A percentile compares a stretch with the other conserved stretches of the same genome.
Evolutionary conservation across 2,113 vertebrate genomes (phyloP).

Genomic region (Ictalurus furcatus): DNA sequence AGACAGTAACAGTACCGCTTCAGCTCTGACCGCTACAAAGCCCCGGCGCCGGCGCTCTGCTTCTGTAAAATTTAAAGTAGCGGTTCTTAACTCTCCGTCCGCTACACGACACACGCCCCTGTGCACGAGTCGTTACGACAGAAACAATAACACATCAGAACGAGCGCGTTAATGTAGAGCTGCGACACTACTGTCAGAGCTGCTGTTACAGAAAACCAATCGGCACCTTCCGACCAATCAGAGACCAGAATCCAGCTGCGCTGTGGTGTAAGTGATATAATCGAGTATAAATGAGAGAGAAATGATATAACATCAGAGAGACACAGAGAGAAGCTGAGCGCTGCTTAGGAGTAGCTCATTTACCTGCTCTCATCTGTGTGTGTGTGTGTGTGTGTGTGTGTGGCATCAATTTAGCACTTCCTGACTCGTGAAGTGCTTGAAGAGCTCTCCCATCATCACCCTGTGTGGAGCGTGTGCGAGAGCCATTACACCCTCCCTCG

Average conservation of each 20-base stretch:
- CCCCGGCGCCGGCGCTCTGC: background rate
- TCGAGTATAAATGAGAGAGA: background rate
- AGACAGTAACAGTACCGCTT: background rate
- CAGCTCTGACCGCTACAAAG: background rate
- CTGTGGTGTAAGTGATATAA: background rate
- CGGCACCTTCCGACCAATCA: background rate
- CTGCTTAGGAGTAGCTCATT: background rate
- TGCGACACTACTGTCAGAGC: too few species aligned
- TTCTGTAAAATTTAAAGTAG: background rate
- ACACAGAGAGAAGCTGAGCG: slow-evolving; percentile 17
- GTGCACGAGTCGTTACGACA: background rate
- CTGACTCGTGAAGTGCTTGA: background rate
- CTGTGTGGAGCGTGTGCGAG: background rate
- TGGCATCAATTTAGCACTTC: slow-evolving; percentile 30
- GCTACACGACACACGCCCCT: background rate
- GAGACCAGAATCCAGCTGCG: background rate
- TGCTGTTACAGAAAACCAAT: background rate
- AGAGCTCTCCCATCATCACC: slow-evolving; percentile 1
- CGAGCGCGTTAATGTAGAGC: background rate
- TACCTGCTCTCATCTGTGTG: slow-evolving; percentile 6
- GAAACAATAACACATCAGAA: background rate
- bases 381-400: slow-evolving; percentile 13
- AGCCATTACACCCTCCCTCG: background rate
- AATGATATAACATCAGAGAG: background rate
- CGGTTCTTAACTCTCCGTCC: background rate